Base-by-base conservation (phyloP, 2,797 vertebrate genomes). In the Halcyon badia region DNA sequence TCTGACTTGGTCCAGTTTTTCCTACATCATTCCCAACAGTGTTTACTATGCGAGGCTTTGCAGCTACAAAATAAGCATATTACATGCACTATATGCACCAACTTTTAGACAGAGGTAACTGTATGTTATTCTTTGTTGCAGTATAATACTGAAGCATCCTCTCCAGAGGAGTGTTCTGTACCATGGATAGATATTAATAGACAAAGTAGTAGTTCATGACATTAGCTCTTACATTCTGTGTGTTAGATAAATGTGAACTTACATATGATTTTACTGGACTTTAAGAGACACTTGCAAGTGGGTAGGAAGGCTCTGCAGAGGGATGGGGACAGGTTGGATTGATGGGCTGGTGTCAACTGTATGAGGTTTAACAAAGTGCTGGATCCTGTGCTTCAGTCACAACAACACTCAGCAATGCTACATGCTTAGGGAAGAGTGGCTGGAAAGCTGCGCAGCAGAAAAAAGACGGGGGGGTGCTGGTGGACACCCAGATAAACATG, bases 81-180 rank as follows among this genome's bases (percentile, higher is more conserved):
- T 51, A 37, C 22, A 58, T 12, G 78, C 1, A 1, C 9, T 56
- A 33, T n/a, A 58, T 10, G 73, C 1, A 1, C 14, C 69, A 31
- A 64, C 11, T 62, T 82, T 73, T 70, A 54, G 31, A 37, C 16
- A 66, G 35, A 48, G 16, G 3, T 42, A 48, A 33, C 24, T 12
- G 14, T 31, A 25, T 44, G 70, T 75, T 83, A 35, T 65, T 60
- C 19, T 56, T 60, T 73, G 35, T 51, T 62, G 31, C 39, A 54
- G 56, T 54, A 18, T 22, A 41, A 46, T 14, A 35, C 10, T 35
- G 19, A 82, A 85, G n/a, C 42, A 30, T 37, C 24, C 17, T 18
- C 66, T 48, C 22, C 31, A 33, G 15, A 62, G 24, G 2, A 60
- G 6, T 5, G 2, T 82, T 57, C 33, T 22, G 21, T 22, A 37